phyloP scores from a whole-genome alignment of 2,888 invertebrate species.

The Cacoxenus indagator region DNA sequence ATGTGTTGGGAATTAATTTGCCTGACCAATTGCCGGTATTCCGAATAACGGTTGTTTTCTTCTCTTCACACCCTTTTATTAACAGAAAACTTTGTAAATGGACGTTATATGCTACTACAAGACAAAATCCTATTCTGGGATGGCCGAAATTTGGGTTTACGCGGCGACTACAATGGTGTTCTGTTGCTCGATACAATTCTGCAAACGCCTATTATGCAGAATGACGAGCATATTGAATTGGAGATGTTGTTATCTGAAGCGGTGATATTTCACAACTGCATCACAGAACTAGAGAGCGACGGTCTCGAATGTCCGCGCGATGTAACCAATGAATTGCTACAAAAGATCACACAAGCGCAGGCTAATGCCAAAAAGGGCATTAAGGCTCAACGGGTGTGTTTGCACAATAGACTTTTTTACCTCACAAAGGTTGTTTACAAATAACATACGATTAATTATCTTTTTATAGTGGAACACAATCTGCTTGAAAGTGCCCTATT shows the following conservation, averaged over 20 bases:
- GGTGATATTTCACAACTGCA: conserved; percentile 84
- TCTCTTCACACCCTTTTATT: not conserved
- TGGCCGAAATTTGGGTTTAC: conserved; percentile 83
- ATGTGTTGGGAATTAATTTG: not conserved
- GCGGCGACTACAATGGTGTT: conserved; percentile 93
- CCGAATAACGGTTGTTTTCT: not conserved
- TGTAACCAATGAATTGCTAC: conserved; percentile 83
- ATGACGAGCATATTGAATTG: conserved; percentile 84
- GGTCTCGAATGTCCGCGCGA: conserved; percentile 84
- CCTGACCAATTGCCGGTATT: not conserved
- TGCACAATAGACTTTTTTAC: not conserved
- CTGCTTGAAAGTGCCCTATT: conserved; percentile 84
- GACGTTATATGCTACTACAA: conserved; percentile 82
- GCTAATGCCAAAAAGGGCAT: conserved; percentile 85
- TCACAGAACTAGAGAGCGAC: conserved; percentile 80
- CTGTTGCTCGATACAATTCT: conserved; percentile 89
- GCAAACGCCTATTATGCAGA: conserved; percentile 83
- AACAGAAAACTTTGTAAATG: conserved; percentile 75
- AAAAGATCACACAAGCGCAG: conserved; percentile 80
- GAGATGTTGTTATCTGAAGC: conserved; percentile 92
- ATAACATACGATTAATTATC: conserved; percentile 4
- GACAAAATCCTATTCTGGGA: conserved; percentile 90
- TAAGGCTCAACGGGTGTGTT: conserved; percentile 87
- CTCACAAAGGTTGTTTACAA: not conserved
- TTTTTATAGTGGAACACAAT: conserved; percentile 88